A percentile compares a stretch with the other conserved stretches of the same genome.
Conservation (phyloP, 2,113 vertebrate genomes). For the Corythornis madagascariensis region DNA sequence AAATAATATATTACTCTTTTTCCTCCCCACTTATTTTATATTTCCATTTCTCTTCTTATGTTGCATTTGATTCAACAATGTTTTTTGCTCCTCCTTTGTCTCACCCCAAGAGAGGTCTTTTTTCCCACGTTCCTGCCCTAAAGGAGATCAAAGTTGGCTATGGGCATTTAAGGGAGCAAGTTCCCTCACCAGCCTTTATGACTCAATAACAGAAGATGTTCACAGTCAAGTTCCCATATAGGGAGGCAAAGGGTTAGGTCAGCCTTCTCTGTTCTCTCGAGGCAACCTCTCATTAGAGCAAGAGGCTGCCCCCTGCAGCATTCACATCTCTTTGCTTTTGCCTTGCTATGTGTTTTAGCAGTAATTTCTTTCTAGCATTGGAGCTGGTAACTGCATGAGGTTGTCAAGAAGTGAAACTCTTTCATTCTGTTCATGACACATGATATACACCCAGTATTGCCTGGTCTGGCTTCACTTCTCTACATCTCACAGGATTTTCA, state of each 20-base stretch:
- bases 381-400: neutral
- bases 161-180: neutral
- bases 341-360: neutral
- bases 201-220: neutral
- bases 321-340: neutral
- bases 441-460: fast-evolving
- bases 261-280: neutral
- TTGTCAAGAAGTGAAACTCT: neutral
- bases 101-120: neutral
- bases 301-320: neutral
- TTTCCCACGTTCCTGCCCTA: neutral
- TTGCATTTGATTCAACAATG: neutral
- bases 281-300: neutral
- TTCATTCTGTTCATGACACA: neutral
- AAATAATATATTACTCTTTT: neutral
- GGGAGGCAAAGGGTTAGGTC: neutral
- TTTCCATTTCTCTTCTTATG: neutral
- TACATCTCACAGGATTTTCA: neutral
- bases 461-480: neutral
- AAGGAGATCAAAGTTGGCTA: neutral
- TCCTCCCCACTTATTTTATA: neutral
- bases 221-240: neutral
- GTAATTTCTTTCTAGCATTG: neutral
- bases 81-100: neutral
- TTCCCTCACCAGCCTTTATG: neutral